A percentile compares a stretch with the other conserved stretches of the same genome.
Conservation (phyloP, 2,888 invertebrate genomes). For the Drosophila recens region DNA sequence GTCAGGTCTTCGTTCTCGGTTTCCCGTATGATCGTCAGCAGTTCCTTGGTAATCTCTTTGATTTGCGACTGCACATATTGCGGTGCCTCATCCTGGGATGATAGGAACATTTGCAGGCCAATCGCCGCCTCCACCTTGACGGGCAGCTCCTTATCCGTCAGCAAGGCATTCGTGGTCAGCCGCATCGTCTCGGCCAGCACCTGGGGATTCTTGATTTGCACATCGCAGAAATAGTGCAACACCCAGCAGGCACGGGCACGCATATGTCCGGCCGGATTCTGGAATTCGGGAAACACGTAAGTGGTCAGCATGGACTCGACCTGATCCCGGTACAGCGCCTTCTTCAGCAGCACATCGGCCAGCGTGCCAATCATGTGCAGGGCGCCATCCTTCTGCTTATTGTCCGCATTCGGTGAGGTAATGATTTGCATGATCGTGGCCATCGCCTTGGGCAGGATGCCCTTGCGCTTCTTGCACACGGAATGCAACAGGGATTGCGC, state of each 20-base stretch:
- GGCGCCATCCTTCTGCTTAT: constrained; percentile 97
- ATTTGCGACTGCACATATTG: constrained; percentile 92
- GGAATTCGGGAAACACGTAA: constrained; percentile 97
- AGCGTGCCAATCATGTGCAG: constrained; percentile 98
- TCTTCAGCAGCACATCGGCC: constrained; percentile 95
- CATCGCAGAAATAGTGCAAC: constrained; percentile 94
- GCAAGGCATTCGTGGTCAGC: constrained; percentile 91
- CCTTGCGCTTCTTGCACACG: constrained; percentile 96
- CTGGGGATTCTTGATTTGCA: constrained; percentile 93
- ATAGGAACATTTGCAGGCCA: constrained; percentile 95
- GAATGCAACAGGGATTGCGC: constrained; percentile 96
- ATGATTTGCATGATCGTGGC: constrained; percentile 93
- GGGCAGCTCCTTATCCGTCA: constrained; percentile 95
- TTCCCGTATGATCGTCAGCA: constrained; percentile 95
- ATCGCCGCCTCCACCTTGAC: constrained; percentile 99
- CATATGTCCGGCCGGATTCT: constrained; percentile 92
- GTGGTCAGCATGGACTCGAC: constrained; percentile 95
- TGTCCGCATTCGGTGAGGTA: constrained; percentile 88
- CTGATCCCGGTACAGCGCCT: constrained; percentile 96
- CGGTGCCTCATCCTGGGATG: constrained; percentile 91
- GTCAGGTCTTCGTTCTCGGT: constrained; percentile 99
- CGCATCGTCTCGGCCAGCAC: constrained; percentile 92
- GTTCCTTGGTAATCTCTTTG: constrained; percentile 92
- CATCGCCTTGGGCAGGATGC: constrained; percentile 97
- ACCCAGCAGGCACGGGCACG: constrained; percentile 98